phyloP scores from a whole-genome alignment of 2,113 vertebrate species.

The Phylloscopus whistleri region DNA sequence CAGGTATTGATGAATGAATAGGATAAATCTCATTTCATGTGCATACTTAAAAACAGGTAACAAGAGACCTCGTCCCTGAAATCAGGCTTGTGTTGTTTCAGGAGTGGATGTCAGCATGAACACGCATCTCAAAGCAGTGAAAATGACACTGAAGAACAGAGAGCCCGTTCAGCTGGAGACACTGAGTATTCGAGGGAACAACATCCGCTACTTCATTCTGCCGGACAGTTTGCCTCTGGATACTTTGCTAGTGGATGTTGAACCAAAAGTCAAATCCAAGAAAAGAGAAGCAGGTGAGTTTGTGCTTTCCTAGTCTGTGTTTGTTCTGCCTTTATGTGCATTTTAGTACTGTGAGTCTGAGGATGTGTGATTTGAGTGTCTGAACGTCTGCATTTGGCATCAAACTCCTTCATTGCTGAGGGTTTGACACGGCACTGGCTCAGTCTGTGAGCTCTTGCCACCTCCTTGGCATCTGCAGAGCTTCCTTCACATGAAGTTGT shows the following conservation, averaged over 20 bases:
- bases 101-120: conserved; percentile 98
- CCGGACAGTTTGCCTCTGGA: conserved; percentile 97
- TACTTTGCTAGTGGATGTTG: conserved; percentile 96
- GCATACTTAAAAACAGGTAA: not conserved
- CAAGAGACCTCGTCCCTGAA: not conserved
- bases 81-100: conserved; percentile 32
- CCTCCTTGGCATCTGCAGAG: not conserved
- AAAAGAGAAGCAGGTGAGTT: conserved; percentile 96
- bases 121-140: conserved; percentile 97
- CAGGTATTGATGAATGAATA: not conserved
- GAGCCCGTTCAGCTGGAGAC: conserved; percentile 96
- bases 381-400: not conserved
- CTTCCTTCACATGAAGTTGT: not conserved
- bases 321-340: not conserved
- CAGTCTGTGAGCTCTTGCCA: not conserved
- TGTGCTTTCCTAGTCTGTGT: not conserved
- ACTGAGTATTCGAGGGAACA: conserved; percentile 96
- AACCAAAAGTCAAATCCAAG: conserved; percentile 98
- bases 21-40: not conserved
- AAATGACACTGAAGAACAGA: conserved; percentile 98
- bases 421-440: not conserved
- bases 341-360: not conserved
- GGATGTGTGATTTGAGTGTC: not conserved
- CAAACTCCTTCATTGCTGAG: not conserved
- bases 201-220: conserved; percentile 97